These are phyloP conservation scores for Sycon ciliatum DNA, from an alignment of 37 sponge, comb jelly and placozoan species.

Conservation along the genomic window DNA sequence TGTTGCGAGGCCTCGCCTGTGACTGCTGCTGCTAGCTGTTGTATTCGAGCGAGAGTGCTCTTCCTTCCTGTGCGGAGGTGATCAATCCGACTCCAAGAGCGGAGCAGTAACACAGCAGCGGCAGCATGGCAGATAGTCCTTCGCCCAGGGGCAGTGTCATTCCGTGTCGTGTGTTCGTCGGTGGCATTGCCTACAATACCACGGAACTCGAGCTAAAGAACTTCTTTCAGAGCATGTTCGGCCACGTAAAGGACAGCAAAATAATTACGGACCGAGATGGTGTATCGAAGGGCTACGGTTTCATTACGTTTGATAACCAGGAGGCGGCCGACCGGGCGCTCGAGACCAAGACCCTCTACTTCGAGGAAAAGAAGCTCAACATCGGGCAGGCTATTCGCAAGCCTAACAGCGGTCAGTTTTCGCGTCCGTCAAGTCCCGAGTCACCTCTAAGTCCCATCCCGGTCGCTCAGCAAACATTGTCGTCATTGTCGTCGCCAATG, in stretches of 20 bases:
- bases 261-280: constrained; percentile 71
- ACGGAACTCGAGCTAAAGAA: constrained; percentile 62
- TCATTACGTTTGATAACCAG: constrained; percentile 62
- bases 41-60: no score
- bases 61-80: no score
- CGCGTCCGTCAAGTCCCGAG: no score
- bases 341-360: constrained; percentile 29
- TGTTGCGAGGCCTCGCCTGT: no score
- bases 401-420: constrained; percentile 25
- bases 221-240: constrained; percentile 59
- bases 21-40: no score
- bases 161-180: constrained; percentile 70
- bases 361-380: constrained; percentile 61
- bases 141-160: no score
- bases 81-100: no score
- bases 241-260: constrained; percentile 60
- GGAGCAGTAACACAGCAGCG: no score
- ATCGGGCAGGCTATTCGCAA: constrained; percentile 53
- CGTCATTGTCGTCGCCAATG: no score
- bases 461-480: no score
- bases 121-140: no score
- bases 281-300: constrained; percentile 76
- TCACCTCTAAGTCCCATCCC: no score
- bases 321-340: constrained; percentile 55
- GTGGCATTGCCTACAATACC: constrained; percentile 61